These are phyloP conservation scores for Lasioglossum oenotherae DNA, from an alignment of 2,888 invertebrate genomes.

Conservation along the genomic window DNA sequence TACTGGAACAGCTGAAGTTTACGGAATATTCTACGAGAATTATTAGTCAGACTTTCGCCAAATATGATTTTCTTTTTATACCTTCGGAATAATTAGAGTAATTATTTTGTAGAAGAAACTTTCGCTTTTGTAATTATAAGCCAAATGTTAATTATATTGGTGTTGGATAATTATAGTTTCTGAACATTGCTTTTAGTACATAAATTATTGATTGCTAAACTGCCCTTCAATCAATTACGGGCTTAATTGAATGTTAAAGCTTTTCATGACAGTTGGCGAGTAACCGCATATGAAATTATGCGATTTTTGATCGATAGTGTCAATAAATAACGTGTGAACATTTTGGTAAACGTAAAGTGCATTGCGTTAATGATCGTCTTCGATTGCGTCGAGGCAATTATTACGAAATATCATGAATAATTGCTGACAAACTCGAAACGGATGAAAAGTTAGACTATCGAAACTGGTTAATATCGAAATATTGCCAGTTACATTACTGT, in stretches of 20 bases:
- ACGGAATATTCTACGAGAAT: neutral
- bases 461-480: neutral
- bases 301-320: neutral
- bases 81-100: neutral
- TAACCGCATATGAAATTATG: slow-evolving; percentile 21
- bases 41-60: neutral
- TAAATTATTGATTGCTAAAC: slow-evolving; percentile 39
- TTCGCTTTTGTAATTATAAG: neutral
- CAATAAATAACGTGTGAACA: neutral
- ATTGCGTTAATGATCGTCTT: neutral
- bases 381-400: neutral
- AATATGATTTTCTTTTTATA: no score
- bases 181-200: neutral
- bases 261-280: slow-evolving; percentile 11
- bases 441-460: neutral
- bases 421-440: neutral
- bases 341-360: slow-evolving; percentile 7
- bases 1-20: neutral
- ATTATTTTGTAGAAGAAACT: neutral
- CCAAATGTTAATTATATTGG: neutral
- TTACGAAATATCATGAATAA: no score
- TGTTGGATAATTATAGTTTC: slow-evolving; percentile 8
- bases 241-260: slow-evolving; percentile 33
- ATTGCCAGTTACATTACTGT: neutral
- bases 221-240: slow-evolving; percentile 30